A percentile compares a stretch with the other conserved stretches of the same genome.
These are phyloP conservation scores for Psammodynastes pulverulentus DNA, from an alignment of 2,113 vertebrate species.

Conservation along the genomic window DNA sequence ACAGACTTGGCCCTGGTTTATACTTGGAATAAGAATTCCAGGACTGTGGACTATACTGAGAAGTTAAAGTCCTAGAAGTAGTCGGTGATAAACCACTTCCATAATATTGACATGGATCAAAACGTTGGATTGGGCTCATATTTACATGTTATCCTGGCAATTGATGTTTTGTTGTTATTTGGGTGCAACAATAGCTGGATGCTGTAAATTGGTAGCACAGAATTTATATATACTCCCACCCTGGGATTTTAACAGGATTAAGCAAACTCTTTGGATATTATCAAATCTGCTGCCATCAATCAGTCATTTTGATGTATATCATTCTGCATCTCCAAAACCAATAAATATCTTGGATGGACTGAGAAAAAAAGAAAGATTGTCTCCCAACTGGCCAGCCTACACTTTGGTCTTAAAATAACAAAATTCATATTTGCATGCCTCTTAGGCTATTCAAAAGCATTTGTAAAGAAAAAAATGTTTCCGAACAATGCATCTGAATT, in stretches of 20 bases:
- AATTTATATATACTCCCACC: neutral
- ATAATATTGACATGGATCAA: neutral
- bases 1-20: neutral
- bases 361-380: neutral
- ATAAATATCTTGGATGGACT: neutral
- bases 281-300: neutral
- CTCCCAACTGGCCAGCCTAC: neutral
- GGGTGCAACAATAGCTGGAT: no score
- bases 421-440: neutral
- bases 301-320: neutral
- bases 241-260: neutral
- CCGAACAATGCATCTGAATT: neutral
- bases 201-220: no score
- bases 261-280: neutral
- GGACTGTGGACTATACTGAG: neutral
- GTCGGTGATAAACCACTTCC: neutral
- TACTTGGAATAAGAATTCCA: neutral
- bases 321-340: neutral
- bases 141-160: neutral
- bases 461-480: neutral
- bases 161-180: neutral
- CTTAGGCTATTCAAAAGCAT: neutral
- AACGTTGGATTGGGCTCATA: neutral
- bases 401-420: neutral
- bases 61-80: neutral